Evolutionary conservation across 2,888 invertebrate genomes (phyloP).

Genomic region (Antitype chi): DNA sequence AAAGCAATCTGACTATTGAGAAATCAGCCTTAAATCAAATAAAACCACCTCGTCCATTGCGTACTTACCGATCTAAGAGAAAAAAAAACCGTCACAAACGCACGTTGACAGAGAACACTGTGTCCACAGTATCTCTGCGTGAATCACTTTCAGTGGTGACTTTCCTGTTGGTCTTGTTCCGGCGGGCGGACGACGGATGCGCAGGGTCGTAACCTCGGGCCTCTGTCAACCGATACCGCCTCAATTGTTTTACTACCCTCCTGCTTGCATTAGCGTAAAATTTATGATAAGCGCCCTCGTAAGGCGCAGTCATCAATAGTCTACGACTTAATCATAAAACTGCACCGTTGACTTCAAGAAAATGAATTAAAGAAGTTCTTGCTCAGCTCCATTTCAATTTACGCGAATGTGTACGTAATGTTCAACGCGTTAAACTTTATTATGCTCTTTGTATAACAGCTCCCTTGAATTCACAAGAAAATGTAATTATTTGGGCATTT

Average conservation of each 20-base stretch:
- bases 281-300: constrained; percentile 73
- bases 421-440: constrained; percentile 67
- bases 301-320: constrained; percentile 69
- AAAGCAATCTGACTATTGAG: too few relatives aligned
- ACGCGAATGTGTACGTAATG: constrained; percentile 60
- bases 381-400: constrained; percentile 67
- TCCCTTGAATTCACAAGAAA: constrained; percentile 66
- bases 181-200: constrained; percentile 44
- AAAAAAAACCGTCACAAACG: constrained; percentile 21
- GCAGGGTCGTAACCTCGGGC: constrained; percentile 64
- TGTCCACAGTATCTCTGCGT: constrained; percentile 25
- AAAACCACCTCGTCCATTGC: not conserved
- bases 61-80: not conserved
- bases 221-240: constrained; percentile 66
- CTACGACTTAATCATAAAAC: constrained; percentile 62
- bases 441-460: constrained; percentile 57
- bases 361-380: constrained; percentile 64
- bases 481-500: constrained; percentile 67
- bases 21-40: not conserved
- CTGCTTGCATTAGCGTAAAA: constrained; percentile 69
- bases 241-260: constrained; percentile 69
- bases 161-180: constrained; percentile 60
- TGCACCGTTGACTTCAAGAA: constrained; percentile 54
- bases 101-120: constrained; percentile 7
- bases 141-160: constrained; percentile 47